phyloP scores from a whole-genome alignment of 2,797 vertebrate species.

The Acestrorhynchus altus region DNA sequence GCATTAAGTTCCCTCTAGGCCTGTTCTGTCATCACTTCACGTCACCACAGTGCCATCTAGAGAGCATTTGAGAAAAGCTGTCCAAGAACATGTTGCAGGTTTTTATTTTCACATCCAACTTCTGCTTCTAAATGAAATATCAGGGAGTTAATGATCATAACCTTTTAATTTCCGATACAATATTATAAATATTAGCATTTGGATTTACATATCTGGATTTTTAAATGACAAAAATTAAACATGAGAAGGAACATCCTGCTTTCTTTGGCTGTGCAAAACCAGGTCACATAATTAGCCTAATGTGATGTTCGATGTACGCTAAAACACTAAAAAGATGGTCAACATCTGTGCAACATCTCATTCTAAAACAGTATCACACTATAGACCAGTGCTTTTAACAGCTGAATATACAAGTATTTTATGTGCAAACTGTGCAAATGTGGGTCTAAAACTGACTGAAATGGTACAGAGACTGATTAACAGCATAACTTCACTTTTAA shows the following conservation, averaged over 20 bases:
- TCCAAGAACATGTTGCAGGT: not conserved
- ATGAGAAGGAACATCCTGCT: not conserved
- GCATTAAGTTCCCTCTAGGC: not conserved
- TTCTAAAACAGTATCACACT: not conserved
- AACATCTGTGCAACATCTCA: not conserved
- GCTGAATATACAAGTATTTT: not conserved
- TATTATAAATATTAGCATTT: not conserved
- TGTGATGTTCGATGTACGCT: not conserved
- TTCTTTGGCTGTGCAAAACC: not conserved
- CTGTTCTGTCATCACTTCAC: not conserved
- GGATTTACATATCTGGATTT: not conserved
- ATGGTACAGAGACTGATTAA: not conserved
- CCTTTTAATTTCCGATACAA: not conserved
- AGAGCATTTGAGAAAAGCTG: not conserved
- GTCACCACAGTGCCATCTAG: constrained; percentile 6
- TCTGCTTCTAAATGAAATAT: not conserved
- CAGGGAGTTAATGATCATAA: not conserved
- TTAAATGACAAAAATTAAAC: not conserved
- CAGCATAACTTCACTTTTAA: not conserved
- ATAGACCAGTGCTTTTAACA: not conserved
- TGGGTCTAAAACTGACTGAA: not conserved
- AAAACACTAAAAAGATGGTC: not conserved
- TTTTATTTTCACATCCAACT: too few relatives aligned
- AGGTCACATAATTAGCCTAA: not conserved
- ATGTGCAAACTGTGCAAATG: constrained; percentile 23